Percentiles rank a stretch among this genome's conserved stretches.
Conservation (phyloP, 2,888 invertebrate genomes). For the Mythimna ferrago region DNA sequence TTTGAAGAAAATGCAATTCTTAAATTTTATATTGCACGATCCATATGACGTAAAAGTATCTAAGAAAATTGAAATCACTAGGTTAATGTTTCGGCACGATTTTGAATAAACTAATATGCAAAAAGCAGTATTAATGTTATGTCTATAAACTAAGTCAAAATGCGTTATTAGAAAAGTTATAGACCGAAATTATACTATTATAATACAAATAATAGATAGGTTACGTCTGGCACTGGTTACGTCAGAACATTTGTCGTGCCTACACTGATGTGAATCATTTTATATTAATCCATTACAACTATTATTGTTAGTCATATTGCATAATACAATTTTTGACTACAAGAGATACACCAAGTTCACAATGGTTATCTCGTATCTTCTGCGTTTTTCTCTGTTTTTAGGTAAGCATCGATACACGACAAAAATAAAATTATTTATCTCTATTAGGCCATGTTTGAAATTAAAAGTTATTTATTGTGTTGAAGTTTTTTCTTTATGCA, state of each 20-base stretch:
- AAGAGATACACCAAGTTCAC: slow-evolving; percentile 8
- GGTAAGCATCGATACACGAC: slow-evolving; percentile 19
- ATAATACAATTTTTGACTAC: not conserved
- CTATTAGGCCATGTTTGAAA: slow-evolving; percentile 50
- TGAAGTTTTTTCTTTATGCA: slow-evolving; percentile 40
- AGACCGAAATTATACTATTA: slow-evolving; percentile 26
- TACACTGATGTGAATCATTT: slow-evolving; percentile 6
- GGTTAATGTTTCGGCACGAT: slow-evolving; percentile 15
- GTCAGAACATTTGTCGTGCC: slow-evolving; percentile 9
- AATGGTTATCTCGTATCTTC: slow-evolving; percentile 6
- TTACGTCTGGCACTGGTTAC: slow-evolving; percentile 9
- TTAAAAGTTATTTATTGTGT: slow-evolving; percentile 57
- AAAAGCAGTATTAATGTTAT: slow-evolving; percentile 14
- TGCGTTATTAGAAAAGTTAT: slow-evolving; percentile 8
- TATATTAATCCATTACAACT: not conserved
- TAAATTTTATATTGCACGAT: slow-evolving; percentile 12
- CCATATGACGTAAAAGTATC: slow-evolving; percentile 10
- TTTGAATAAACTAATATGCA: slow-evolving; percentile 14
- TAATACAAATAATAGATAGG: not conserved
- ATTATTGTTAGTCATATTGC: slow-evolving; percentile 18
- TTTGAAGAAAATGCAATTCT: slow-evolving; percentile 15
- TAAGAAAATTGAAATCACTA: slow-evolving; percentile 12
- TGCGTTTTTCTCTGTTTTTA: slow-evolving; percentile 12
- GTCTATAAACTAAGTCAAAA: slow-evolving; percentile 1
- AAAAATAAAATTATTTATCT: slow-evolving; percentile 46